Evolutionary conservation across 2,113 vertebrate species (phyloP).

Genomic region (Tenebrosternarchus preto): DNA sequence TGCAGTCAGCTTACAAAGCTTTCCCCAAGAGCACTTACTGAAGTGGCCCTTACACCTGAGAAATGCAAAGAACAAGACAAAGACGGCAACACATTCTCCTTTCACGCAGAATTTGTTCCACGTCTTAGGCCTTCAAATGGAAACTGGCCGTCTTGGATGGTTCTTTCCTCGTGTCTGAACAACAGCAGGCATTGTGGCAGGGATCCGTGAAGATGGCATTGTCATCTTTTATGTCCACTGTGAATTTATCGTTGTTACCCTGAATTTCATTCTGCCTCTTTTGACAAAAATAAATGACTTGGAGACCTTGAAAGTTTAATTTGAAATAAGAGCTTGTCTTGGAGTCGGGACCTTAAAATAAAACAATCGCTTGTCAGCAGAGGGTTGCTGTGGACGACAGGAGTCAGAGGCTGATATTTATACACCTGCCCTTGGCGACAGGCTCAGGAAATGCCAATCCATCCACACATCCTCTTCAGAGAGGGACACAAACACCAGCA

Average conservation of each 20-base stretch:
- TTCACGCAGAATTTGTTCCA: conserved; percentile 73
- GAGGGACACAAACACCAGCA: conserved; percentile 63
- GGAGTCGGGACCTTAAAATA: conserved; percentile 66
- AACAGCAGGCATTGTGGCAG: conserved; percentile 57
- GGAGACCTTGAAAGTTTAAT: conserved; percentile 78
- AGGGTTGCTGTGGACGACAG: conserved; percentile 59
- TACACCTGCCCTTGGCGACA: conserved; percentile 72
- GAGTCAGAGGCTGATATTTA: conserved; percentile 72
- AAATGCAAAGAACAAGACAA: conserved; percentile 65
- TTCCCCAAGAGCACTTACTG: conserved; percentile 57
- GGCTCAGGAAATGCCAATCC: conserved; percentile 63
- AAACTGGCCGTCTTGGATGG: conserved; percentile 66
- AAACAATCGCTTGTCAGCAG: conserved; percentile 75
- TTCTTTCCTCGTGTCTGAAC: conserved; percentile 62
- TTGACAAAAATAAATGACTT: conserved; percentile 75
- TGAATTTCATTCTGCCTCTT: conserved; percentile 69
- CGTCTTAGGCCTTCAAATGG: conserved; percentile 70
- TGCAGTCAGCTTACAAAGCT: neutral
- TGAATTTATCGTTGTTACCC: conserved; percentile 74
- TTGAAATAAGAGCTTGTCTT: conserved; percentile 74
- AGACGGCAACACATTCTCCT: conserved; percentile 61
- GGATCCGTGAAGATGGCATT: conserved; percentile 68
- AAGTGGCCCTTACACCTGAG: conserved; percentile 57
- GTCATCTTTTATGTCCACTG: conserved; percentile 70
- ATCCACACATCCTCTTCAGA: conserved; percentile 68